Conservation (phyloP, 2,797 vertebrate genomes). For the Chaenodraco wilsoni region DNA sequence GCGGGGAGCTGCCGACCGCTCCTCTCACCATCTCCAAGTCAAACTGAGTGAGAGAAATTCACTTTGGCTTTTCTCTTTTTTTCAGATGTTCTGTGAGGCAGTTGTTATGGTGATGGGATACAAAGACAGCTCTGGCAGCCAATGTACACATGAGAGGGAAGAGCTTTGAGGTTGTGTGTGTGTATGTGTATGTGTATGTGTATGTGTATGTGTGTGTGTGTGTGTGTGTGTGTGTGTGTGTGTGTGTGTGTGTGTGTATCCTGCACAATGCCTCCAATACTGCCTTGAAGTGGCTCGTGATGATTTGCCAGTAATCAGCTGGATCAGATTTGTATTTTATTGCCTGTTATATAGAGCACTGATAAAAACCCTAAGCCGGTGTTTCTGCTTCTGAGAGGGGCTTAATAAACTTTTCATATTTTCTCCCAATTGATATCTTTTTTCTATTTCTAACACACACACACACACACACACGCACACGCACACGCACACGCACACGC, state of each 20-base stretch:
- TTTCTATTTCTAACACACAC: conserved; percentile 5
- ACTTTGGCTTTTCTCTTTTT: conserved; percentile 64
- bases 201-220: conserved; percentile 46
- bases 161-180: conserved; percentile 62
- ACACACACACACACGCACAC: conserved; percentile 2
- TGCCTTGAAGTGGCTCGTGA: conserved; percentile 50
- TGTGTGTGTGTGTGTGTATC: conserved; percentile 40
- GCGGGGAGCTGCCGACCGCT: conserved; percentile 54
- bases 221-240: conserved; percentile 42
- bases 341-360: conserved; percentile 51
- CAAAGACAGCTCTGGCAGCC: conserved; percentile 79
- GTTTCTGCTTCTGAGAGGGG: conserved; percentile 40
- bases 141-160: conserved; percentile 71
- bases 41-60: conserved; percentile 78
- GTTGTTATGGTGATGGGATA: conserved; percentile 89
- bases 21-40: conserved; percentile 71
- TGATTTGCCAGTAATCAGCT: conserved; percentile 61
- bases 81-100: conserved; percentile 68
- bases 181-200: conserved; percentile 38
- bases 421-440: conserved; percentile 17
- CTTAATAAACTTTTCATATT: conserved; percentile 46
- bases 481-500: neutral
- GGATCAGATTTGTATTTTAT: conserved; percentile 64
- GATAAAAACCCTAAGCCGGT: conserved; percentile 54
- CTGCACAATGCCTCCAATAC: conserved; percentile 45